Conservation (phyloP, 2,113 vertebrate species). For the Opisthocomus hoazin region DNA sequence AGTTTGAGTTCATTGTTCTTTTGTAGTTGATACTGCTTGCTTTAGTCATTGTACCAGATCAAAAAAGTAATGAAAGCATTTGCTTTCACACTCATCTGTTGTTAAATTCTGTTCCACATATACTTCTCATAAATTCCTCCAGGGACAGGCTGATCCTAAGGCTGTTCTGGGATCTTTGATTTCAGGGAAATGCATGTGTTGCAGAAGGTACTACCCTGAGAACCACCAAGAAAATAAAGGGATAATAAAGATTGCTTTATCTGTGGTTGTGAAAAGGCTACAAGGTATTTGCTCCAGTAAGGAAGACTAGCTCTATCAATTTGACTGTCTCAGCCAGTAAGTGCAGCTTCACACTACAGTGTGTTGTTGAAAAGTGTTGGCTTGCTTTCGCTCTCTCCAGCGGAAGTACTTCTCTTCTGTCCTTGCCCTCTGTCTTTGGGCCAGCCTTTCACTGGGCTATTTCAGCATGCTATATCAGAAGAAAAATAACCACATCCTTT, state of each 20-base stretch:
- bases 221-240: not conserved
- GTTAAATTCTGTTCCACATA: not conserved
- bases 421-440: not conserved
- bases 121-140: not conserved
- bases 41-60: not conserved
- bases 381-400: not conserved
- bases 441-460: not conserved
- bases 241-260: not conserved
- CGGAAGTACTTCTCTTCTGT: not conserved
- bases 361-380: not conserved
- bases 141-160: not conserved
- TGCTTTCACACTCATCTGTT: not conserved
- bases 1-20: not conserved
- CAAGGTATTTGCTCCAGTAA: not conserved
- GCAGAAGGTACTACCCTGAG: not conserved
- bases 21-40: fast-evolving
- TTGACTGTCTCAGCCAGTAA: not conserved
- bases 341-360: fast-evolving
- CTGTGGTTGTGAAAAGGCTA: not conserved
- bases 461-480: not conserved
- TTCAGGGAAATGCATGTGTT: not conserved
- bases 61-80: not conserved
- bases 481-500: not conserved
- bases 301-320: not conserved
- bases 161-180: not conserved